These are phyloP conservation scores for Atherinomorus stipes DNA, from an alignment of 2,113 vertebrate species.

Conservation along the genomic window DNA sequence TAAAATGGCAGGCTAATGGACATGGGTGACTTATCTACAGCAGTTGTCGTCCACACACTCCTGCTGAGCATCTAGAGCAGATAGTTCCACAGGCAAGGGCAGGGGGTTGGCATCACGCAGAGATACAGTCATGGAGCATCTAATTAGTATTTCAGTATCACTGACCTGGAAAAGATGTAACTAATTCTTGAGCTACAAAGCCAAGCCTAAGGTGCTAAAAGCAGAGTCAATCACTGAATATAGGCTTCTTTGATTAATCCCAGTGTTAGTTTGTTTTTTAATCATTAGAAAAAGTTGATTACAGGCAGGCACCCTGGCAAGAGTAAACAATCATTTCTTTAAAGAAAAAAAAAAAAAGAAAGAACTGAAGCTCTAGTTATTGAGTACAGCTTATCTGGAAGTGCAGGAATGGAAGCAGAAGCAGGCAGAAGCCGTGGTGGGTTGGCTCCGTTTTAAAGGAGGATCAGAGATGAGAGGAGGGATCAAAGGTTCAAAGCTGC, in stretches of 20 bases:
- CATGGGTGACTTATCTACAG: slow-evolving; percentile 21
- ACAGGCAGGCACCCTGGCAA: slow-evolving; percentile 22
- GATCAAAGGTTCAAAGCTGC: slow-evolving; percentile 60
- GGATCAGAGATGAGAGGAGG: slow-evolving; percentile 42
- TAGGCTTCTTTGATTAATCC: background rate
- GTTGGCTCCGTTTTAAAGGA: slow-evolving; percentile 56
- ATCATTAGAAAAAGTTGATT: slow-evolving; percentile 17
- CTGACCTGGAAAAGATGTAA: slow-evolving; percentile 57
- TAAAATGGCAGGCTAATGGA: slow-evolving; percentile 5
- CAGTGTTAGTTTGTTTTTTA: too few relatives aligned
- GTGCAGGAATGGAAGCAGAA: slow-evolving; percentile 59
- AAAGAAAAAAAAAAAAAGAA: slow-evolving; percentile 8
- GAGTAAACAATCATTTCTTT: slow-evolving; percentile 24
- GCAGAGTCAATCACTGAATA: slow-evolving; percentile 20
- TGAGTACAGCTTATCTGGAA: slow-evolving; percentile 49
- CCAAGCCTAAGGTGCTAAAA: slow-evolving; percentile 19
- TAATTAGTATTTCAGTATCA: slow-evolving; percentile 57
- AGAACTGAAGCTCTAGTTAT: slow-evolving; percentile 23
- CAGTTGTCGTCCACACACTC: slow-evolving; percentile 36
- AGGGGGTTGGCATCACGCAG: slow-evolving; percentile 16
- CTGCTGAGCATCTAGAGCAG: slow-evolving; percentile 47
- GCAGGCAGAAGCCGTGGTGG: slow-evolving; percentile 48
- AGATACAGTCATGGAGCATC: slow-evolving; percentile 46
- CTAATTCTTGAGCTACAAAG: slow-evolving; percentile 15
- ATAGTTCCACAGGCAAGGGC: slow-evolving; percentile 32